Evolutionary conservation across 2,888 invertebrate genomes (phyloP).

Genomic region (Ditula angustiorana): DNA sequence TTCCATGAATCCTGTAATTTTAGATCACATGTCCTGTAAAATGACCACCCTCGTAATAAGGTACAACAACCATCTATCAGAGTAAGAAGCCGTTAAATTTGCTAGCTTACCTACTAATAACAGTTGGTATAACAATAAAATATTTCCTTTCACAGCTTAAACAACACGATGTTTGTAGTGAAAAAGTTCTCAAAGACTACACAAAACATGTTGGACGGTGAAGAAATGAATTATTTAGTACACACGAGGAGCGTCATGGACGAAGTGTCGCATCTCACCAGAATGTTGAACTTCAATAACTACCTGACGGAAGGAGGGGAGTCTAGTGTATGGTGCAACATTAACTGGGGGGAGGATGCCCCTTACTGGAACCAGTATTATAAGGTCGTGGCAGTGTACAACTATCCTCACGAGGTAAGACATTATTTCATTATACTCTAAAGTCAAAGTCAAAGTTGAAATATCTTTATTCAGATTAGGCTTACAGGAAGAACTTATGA

Average conservation of each 20-base stretch:
- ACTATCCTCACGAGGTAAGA: slow-evolving; percentile 74
- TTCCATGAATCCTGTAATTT: no score
- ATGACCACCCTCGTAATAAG: no score
- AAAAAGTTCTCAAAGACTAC: slow-evolving; percentile 75
- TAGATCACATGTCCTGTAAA: no score
- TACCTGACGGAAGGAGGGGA: slow-evolving; percentile 45
- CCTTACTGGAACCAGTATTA: slow-evolving; percentile 82
- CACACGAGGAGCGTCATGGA: slow-evolving; percentile 70
- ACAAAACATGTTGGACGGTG: slow-evolving; percentile 69
- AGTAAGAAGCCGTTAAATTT: no score
- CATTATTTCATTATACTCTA: slow-evolving; percentile 4
- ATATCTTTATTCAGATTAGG: no score
- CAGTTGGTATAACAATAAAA: no score
- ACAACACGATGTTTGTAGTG: slow-evolving; percentile 73
- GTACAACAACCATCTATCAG: no score
- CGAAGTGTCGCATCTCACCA: slow-evolving; percentile 68
- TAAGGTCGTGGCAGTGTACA: slow-evolving; percentile 68
- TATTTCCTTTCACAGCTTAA: slow-evolving; percentile 62
- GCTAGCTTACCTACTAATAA: no score
- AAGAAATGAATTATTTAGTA: slow-evolving; percentile 61
- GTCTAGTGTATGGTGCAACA: slow-evolving; percentile 64
- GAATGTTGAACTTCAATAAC: slow-evolving; percentile 66
- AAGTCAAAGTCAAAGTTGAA: no score
- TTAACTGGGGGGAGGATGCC: slow-evolving; percentile 79
- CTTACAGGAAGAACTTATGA: no score